Base-by-base conservation (phyloP, 2,888 invertebrate species). In the Orthonychiurus folsomi region DNA sequence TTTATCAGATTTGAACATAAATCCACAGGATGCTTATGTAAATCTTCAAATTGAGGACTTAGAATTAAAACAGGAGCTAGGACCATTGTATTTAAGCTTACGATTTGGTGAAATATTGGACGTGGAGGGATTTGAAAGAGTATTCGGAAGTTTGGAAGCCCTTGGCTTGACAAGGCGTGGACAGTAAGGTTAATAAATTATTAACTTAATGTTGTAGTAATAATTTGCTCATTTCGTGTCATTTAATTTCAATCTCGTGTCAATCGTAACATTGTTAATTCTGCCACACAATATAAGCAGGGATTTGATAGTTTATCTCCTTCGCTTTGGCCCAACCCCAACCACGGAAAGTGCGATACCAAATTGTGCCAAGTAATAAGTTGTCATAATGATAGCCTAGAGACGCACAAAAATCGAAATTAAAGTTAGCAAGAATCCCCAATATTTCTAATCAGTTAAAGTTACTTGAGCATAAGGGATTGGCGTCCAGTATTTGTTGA, bases 281-380 rank as follows among this genome's bases (percentile, higher is more conserved):
- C n/a, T n/a, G n/a, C n/a, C n/a, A n/a, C n/a, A n/a, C n/a, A n/a
- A n/a, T n/a, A n/a, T n/a, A n/a, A n/a, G n/a, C n/a, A n/a, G n/a
- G n/a, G n/a, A n/a, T n/a, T n/a, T n/a, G n/a, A n/a, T n/a, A n/a
- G n/a, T n/a, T n/a, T n/a, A n/a, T n/a, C n/a, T n/a, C n/a, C n/a
- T n/a, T n/a, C n/a, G n/a, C n/a, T n/a, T n/a, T n/a, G n/a, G n/a
- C n/a, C 37, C 37, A 37, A 37, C 15, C 15, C 37, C 37, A 52
- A 52, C 24, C 5, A 86, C 85, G 76, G 90, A 90, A 58, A 91
- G 78, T 15, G 91, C 84, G 74, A 93, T 87, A 59, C 87, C 86
- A 69, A 93, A 81, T 81, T 93, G 93, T 21, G 87, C 93, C 67
- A 86, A 82, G 78, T 93, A 93, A 79, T 93, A 93, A 0, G 91